Conservation (phyloP, 2,113 vertebrate genomes). For the Urocitellus parryii region DNA sequence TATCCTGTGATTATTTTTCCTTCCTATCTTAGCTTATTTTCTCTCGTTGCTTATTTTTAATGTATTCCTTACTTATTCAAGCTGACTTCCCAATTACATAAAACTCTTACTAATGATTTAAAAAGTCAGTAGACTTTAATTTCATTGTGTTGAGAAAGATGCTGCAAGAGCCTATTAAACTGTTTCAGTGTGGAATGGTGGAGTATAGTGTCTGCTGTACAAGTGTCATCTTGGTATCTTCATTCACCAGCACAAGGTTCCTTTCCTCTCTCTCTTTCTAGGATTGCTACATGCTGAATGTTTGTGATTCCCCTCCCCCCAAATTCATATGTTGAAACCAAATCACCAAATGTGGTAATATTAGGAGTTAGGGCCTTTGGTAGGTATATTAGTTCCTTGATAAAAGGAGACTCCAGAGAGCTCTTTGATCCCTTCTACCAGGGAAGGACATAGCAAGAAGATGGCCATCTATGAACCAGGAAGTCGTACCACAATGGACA, state of each 20-base stretch:
- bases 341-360: neutral
- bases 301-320: neutral
- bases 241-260: neutral
- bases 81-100: neutral
- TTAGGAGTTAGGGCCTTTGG: neutral
- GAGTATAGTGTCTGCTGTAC: neutral
- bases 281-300: neutral
- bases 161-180: neutral
- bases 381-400: neutral
- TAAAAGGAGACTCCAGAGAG: neutral
- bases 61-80: neutral
- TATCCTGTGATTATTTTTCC: conserved; percentile 36
- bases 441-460: neutral
- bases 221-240: neutral
- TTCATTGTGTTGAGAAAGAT: neutral
- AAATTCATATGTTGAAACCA: neutral
- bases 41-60: conserved; percentile 9
- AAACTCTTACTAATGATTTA: conserved; percentile 35
- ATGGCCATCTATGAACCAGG: neutral
- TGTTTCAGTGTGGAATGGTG: neutral
- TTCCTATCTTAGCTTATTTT: neutral
- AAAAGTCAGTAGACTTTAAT: neutral
- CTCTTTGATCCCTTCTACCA: neutral
- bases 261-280: conserved; percentile 19
- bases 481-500: neutral